Conservation (phyloP, 2,113 vertebrate species). For the Misgurnus anguillicaudatus region DNA sequence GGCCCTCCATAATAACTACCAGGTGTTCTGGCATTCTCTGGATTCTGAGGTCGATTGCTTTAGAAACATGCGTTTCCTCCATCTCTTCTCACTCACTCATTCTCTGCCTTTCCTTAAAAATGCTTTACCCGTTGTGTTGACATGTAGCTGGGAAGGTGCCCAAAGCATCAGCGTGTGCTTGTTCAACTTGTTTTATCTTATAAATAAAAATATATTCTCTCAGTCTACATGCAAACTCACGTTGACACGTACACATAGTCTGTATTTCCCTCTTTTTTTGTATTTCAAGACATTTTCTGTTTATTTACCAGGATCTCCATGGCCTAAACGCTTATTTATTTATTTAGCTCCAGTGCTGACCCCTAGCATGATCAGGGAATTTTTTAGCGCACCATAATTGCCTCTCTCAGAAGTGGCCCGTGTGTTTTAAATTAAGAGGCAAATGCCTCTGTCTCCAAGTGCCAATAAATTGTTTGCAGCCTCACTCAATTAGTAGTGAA, state of each 20-base stretch:
- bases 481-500: constrained; percentile 55
- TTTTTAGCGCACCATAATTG: constrained; percentile 53
- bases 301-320: not conserved
- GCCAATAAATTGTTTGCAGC: constrained; percentile 57
- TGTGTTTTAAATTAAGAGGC: constrained; percentile 58
- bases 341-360: constrained; percentile 35
- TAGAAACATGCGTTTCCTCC: constrained; percentile 41
- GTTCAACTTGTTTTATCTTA: constrained; percentile 38
- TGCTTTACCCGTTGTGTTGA: constrained; percentile 26
- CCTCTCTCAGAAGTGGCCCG: constrained; percentile 51
- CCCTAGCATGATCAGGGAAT: constrained; percentile 44
- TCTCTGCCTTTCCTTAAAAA: not conserved
- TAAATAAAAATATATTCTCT: not conserved
- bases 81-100: constrained; percentile 22
- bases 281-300: not conserved
- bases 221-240: constrained; percentile 46
- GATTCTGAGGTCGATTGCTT: constrained; percentile 46
- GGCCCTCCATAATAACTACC: constrained; percentile 53
- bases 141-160: constrained; percentile 19
- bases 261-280: not conserved
- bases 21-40: constrained; percentile 53
- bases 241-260: constrained; percentile 19
- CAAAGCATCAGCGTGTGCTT: constrained; percentile 29
- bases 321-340: constrained; percentile 15
- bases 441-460: constrained; percentile 53